A percentile compares a stretch with the other conserved stretches of the same genome.
These are phyloP conservation scores for Drosophila erecta DNA, from an alignment of 1,140 invertebrate species.

Conservation along the genomic window DNA sequence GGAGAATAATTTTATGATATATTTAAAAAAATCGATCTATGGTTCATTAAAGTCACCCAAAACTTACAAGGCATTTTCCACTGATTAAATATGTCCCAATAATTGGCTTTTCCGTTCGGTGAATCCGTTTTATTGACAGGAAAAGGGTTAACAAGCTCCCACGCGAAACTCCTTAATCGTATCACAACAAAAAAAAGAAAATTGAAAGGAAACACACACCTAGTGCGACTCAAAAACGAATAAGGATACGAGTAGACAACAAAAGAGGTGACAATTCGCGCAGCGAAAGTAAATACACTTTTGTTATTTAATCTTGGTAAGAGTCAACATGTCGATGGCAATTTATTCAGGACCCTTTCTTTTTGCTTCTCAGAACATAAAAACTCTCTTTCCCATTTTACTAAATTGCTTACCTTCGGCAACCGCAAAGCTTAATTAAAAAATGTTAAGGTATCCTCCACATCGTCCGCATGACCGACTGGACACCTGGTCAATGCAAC, in stretches of 20 bases:
- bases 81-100: slow-evolving; percentile 2
- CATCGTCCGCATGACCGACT: background rate
- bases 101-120: slow-evolving; percentile 29
- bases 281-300: slow-evolving; percentile 22
- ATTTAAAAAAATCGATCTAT: background rate
- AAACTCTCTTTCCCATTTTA: background rate
- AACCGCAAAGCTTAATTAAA: slow-evolving; percentile 27
- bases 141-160: slow-evolving; percentile 9
- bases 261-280: slow-evolving; percentile 8
- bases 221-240: slow-evolving; percentile 8
- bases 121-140: slow-evolving; percentile 15
- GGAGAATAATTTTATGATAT: too few species aligned
- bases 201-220: slow-evolving; percentile 2
- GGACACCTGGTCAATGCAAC: slow-evolving; percentile 9
- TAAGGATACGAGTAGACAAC: slow-evolving; percentile 12
- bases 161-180: slow-evolving; percentile 7
- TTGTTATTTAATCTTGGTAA: slow-evolving; percentile 34
- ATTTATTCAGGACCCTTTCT: slow-evolving; percentile 16
- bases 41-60: background rate
- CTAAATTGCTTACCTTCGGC: slow-evolving; percentile 16
- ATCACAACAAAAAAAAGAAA: background rate
- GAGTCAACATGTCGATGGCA: slow-evolving; percentile 22
- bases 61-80: background rate
- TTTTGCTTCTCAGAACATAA: background rate
- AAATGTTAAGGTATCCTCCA: background rate